Evolutionary conservation across 2,113 vertebrate species (phyloP), one percentile per base, ranked within the genome.

Genomic region (Pteropus alecto): DNA sequence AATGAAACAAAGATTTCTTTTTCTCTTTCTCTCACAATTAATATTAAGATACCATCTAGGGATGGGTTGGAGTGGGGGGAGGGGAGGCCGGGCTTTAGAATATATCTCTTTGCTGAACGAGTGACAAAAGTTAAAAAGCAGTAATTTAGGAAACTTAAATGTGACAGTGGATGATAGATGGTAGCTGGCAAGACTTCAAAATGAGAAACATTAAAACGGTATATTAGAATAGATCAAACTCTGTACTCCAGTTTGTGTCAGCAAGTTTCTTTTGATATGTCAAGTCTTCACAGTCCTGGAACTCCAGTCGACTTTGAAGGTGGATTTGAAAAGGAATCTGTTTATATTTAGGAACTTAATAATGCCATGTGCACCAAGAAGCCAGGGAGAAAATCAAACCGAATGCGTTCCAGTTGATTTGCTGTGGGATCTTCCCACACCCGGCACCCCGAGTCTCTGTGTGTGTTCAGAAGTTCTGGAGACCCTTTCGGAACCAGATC

Each of bases 121-220:
- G 98, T 98, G 98, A 98, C 99, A 99, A 98, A 98, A 98, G 98
- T 98, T 99, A 99, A 99, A 99, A 99, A 98, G 99, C 98, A 98
- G 98, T 99, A 98, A 99, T 99, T 99, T 98, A 98, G 98, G 98
- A 97, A 98, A 98, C 98, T 99, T 98, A 99, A 98, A 98, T 98
- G 98, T 99, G 98, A 99, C 99, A 98, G 97, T 94, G 86, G 96
- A 98, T 99, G 99, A 99, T 99, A 98, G 99, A 99, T 99, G 98
- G 98, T 98, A 98, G 96, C 98, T 98, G 98, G 98, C 98, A 98
- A 98, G 98, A 97, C 98, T 98, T 98, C 98, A 98, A 99, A 99
- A 99, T 99, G 99, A 99, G 99, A 99, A 99, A 99, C 99, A 99
- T 99, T 99, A 98, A 99, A 99, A 99, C 98, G 98, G 96, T 98